A percentile compares a stretch with the other conserved stretches of the same genome.
Conservation (phyloP, 2,888 invertebrate genomes). For the Orthonevra nobilis region DNA sequence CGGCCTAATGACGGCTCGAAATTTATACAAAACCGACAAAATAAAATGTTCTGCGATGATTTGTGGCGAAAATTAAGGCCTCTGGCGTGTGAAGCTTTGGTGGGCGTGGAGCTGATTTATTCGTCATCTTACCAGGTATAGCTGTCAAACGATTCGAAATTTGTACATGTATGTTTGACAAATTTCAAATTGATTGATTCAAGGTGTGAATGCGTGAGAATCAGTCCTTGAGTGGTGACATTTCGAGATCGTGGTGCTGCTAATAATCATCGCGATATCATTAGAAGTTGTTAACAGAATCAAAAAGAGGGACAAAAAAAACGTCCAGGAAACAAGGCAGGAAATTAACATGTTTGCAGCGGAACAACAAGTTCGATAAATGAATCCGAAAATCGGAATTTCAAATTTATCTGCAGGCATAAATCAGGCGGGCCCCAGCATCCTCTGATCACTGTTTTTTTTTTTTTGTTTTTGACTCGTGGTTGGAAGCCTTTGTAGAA, state of each 20-base stretch:
- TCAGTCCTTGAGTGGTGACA: background rate
- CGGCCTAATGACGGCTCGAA: slow-evolving; percentile 26
- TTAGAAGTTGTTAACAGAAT: background rate
- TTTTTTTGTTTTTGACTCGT: slow-evolving; percentile 11
- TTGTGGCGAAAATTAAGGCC: slow-evolving; percentile 34
- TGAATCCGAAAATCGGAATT: slow-evolving; percentile 65
- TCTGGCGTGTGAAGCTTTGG: slow-evolving; percentile 16
- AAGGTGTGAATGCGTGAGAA: slow-evolving; percentile 21
- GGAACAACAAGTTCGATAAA: slow-evolving; percentile 51
- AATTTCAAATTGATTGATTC: slow-evolving; percentile 42
- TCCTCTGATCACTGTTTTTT: slow-evolving; percentile 14
- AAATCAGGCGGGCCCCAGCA: slow-evolving; percentile 49
- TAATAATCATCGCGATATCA: slow-evolving; percentile 18
- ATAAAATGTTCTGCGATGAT: slow-evolving; percentile 40
- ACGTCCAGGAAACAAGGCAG: slow-evolving; percentile 40
- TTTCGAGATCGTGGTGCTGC: background rate
- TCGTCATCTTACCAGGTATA: background rate
- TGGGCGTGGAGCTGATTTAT: slow-evolving; percentile 32
- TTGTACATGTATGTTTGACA: slow-evolving; percentile 17
- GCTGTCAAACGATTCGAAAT: slow-evolving; percentile 1
- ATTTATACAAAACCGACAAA: background rate
- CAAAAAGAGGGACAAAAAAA: background rate
- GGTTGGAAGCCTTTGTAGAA: slow-evolving; percentile 20
- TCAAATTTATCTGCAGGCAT: slow-evolving; percentile 68
- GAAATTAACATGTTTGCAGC: slow-evolving; percentile 64